Evolutionary conservation across 2,797 vertebrate genomes (phyloP), one percentile per base, ranked within the genome.

Genomic region (Kryptolebias ocellatus): DNA sequence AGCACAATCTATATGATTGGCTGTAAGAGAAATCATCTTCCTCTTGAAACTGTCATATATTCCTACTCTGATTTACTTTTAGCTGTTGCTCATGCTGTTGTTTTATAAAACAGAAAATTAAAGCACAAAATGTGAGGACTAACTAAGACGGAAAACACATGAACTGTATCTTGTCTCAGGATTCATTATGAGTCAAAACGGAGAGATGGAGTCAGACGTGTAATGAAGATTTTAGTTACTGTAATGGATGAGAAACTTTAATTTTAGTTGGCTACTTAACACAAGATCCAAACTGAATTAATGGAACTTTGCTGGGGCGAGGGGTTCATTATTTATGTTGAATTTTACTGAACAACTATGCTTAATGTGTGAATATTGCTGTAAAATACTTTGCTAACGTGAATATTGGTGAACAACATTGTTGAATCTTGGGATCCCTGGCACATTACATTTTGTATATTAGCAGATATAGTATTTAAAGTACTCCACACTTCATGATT

Each of bases 131-230:
- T 89, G 87, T 83, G 84, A 90, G 85, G 89, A 92, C 88, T 89
- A 87, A 84, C 76, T 94, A 89, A 90, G 94, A 94, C 90, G 86
- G 85, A 68, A 74, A 88, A 94, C 93, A 93, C 95, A 94, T 92
- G 94, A 94, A 93, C 94, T 93, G 94, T 93, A 94, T 95, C 93
- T 95, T 94, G 96, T 96, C 96, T 98, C 96, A 97, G 96, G 96
- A 98, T 96, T 96, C 95, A 94, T 94, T 95, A 94, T 92, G 93
- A 95, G 95, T 95, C 95, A 94, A 94, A 92, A 94, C 91, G 93
- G 93, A 92, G 94, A 93, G 78, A 88, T 45, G 67, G 74, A 75
- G 81, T 83, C 82, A 65, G 72, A 72, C 60, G 59, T 8, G 42
- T 53, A 67, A 72, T 34, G 71, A 71, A 45, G 65, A 85, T 79